Base-by-base conservation (phyloP, 2,797 vertebrate genomes). In the Gephyroberyx darwinii region DNA sequence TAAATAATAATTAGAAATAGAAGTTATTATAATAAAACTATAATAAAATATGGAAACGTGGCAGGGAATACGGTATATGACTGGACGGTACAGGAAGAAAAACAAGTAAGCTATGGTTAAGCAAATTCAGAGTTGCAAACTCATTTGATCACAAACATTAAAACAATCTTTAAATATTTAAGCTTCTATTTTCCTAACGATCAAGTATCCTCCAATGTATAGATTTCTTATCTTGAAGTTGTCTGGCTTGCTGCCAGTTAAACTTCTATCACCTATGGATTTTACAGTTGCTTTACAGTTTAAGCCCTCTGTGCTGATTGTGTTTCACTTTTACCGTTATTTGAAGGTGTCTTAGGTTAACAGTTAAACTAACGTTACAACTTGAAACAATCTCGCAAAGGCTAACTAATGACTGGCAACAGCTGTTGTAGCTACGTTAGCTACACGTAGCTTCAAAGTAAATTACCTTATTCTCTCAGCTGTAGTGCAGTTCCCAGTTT, bases 401-500 rank as follows among this genome's bases (percentile, higher is more conserved):
- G 16, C 20, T 64, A 39, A 66, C 66, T 10, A 58, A n/a, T n/a
- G 12, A 26, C 5, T 35, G 69, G 65, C n/a, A 50, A 14, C 20
- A 58, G 17, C 56, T 58, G 35, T 35, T 33, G n/a, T 8, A 53
- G n/a, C 47, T 64, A 26, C 26, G 26, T 26, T 26, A 54, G 43
- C 61, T 19, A 51, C 50, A 56, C 58, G 62, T 63, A 74, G n/a
- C 52, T 22, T 13, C 16, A 19, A 35, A 2, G 9, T 20, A 6
- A 56, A 43, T 94, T 92, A 98, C 97, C 90, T 95, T 80, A 99
- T 94, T 74, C 97, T 92, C 85, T 91, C 84, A 3, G 96, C 97
- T 26, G 97, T 99, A 17, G 96, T 96, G 52, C 93, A 92, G 85
- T 99, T 99, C 69, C 97, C 97, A 0, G 96, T 97, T 84, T 92